These are phyloP conservation scores for Malurus leucopterus DNA, from an alignment of 2,797 vertebrate genomes.

Conservation along the genomic window DNA sequence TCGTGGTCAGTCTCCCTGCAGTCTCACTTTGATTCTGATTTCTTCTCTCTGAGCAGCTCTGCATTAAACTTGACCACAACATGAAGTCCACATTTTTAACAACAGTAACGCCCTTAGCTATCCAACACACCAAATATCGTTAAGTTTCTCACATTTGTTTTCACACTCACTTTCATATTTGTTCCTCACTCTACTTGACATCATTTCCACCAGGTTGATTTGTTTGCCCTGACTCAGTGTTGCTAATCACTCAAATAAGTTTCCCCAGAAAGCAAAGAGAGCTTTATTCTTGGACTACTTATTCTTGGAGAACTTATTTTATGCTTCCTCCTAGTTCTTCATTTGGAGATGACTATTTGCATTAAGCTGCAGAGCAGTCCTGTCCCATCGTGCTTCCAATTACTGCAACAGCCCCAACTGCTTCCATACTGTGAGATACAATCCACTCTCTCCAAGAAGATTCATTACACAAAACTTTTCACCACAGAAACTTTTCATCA, in stretches of 20 bases:
- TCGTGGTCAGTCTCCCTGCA: background rate
- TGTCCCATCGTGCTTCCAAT: background rate
- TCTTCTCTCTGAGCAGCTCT: background rate
- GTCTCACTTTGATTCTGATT: background rate
- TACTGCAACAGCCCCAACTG: background rate
- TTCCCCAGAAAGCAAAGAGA: background rate
- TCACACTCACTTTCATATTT: background rate
- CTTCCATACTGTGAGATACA: background rate
- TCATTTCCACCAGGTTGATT: background rate
- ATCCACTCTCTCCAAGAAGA: background rate
- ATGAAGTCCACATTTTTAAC: background rate
- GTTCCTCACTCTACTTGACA: background rate
- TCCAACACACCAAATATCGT: background rate
- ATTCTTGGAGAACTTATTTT: background rate
- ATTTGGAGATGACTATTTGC: background rate
- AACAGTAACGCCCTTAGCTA: background rate
- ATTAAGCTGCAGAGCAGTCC: background rate
- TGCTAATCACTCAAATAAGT: background rate
- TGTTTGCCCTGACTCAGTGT: background rate
- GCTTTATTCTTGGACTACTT: background rate
- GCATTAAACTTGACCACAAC: background rate
- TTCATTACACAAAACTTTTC: background rate
- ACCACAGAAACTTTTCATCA: background rate
- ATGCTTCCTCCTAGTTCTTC: background rate
- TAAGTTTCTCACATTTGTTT: background rate